These are phyloP conservation scores for Anthopleura xanthogrammica DNA, from an alignment of 92 coral and sea anemone species.

Conservation along the genomic window DNA sequence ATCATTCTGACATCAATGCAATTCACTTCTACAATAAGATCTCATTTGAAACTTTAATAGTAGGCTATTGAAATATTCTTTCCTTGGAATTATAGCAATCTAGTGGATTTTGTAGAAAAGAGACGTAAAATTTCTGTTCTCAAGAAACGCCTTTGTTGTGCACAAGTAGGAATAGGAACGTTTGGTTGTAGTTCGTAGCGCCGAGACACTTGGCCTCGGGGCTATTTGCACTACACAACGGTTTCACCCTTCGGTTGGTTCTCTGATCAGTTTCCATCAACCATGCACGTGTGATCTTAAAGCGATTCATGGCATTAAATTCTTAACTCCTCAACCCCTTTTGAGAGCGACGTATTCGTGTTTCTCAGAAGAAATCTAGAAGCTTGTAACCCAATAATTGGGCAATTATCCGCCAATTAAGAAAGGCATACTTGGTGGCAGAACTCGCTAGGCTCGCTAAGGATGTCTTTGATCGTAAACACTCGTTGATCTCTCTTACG, in stretches of 20 bases:
- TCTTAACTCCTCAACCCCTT: conserved; percentile 12
- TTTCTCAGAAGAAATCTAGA: conserved; percentile 18
- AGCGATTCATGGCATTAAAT: neutral
- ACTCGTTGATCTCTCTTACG: neutral
- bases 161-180: neutral
- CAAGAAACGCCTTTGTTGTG: neutral
- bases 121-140: neutral
- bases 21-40: neutral
- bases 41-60: neutral
- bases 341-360: conserved; percentile 4
- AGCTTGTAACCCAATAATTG: conserved; percentile 15
- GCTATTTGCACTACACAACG: neutral
- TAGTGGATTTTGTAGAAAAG: neutral
- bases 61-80: neutral
- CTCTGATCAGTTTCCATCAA: neutral
- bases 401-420: conserved; percentile 29
- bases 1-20: neutral
- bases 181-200: neutral
- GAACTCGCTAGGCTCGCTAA: neutral
- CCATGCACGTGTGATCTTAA: neutral
- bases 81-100: neutral
- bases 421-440: conserved; percentile 7
- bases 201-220: neutral
- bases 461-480: neutral
- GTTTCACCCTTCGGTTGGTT: neutral